A percentile compares a stretch with the other conserved stretches of the same genome.
Evolutionary conservation across 1,140 invertebrate genomes (phyloP).

Genomic region (Drosophila saltans): DNA sequence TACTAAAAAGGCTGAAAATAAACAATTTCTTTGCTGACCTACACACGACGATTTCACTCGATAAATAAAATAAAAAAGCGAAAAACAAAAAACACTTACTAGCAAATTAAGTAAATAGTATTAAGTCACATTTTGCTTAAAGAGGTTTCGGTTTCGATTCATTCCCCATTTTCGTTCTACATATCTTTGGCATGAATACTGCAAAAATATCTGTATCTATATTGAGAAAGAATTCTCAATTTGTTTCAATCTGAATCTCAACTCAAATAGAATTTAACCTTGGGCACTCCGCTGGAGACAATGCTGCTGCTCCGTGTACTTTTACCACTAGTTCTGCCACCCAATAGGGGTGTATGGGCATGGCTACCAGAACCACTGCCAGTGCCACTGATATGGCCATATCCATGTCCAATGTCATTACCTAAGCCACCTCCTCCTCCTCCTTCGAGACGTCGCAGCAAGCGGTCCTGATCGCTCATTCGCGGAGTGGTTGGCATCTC

Average conservation of each 20-base stretch:
- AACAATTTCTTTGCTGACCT: slow-evolving; percentile 18
- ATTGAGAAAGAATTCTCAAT: slow-evolving; percentile 2
- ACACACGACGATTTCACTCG: slow-evolving; percentile 32
- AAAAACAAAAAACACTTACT: slow-evolving; percentile 32
- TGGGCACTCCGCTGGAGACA: slow-evolving; percentile 65
- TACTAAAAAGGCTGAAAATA: slow-evolving; percentile 44
- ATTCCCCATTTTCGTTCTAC: slow-evolving; percentile 13
- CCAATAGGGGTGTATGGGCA: slow-evolving; percentile 58
- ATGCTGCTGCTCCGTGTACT: slow-evolving; percentile 74
- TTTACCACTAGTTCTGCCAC: slow-evolving; percentile 65
- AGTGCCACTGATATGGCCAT: neutral
- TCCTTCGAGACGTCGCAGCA: slow-evolving; percentile 80
- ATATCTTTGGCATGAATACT: slow-evolving; percentile 80
- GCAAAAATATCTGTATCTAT: slow-evolving; percentile 35
- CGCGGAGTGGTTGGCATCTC: slow-evolving; percentile 71
- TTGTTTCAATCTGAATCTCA: slow-evolving; percentile 21
- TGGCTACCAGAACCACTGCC: slow-evolving; percentile 16
- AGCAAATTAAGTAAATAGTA: slow-evolving; percentile 60
- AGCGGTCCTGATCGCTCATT: slow-evolving; percentile 73
- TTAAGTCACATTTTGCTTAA: slow-evolving; percentile 67
- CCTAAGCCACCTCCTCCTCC: slow-evolving; percentile 75
- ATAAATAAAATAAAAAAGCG: slow-evolving; percentile 14
- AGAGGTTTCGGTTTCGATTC: slow-evolving; percentile 39
- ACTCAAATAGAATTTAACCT: slow-evolving; percentile 74
- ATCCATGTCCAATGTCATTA: neutral